A percentile compares a stretch with the other conserved stretches of the same genome.
These are phyloP conservation scores for Drosophila bunnanda DNA, from an alignment of 2,888 invertebrate genomes.

Conservation along the genomic window DNA sequence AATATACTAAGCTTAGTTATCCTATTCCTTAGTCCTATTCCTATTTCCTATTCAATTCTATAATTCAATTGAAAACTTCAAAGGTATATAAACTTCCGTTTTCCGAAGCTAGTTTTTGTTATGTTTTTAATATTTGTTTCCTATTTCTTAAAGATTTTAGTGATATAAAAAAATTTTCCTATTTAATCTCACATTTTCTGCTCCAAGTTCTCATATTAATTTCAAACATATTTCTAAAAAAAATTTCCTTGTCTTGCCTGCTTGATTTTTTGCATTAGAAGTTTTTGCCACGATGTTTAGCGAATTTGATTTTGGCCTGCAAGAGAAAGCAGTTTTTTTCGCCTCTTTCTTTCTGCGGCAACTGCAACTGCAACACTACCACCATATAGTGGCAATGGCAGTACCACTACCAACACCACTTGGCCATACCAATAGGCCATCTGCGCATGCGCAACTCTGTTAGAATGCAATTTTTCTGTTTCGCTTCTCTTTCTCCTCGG, in stretches of 20 bases:
- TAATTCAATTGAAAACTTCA: no score
- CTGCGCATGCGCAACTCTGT: conserved; percentile 71
- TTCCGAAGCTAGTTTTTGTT: no score
- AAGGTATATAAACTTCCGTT: no score
- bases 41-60: no score
- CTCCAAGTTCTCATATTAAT: background rate
- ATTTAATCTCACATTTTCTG: background rate
- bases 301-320: conserved; percentile 71
- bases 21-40: no score
- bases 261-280: conserved; percentile 49
- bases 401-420: conserved; percentile 19
- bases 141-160: background rate
- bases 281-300: conserved; percentile 62
- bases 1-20: no score
- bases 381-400: conserved; percentile 48
- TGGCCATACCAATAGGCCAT: conserved; percentile 21
- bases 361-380: conserved; percentile 51
- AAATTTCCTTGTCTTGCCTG: conserved; percentile 11
- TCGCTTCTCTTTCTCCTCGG: conserved; percentile 60
- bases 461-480: conserved; percentile 76
- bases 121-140: no score
- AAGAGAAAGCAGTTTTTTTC: conserved; percentile 79
- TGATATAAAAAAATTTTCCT: background rate
- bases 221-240: background rate
- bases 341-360: conserved; percentile 51